Percentiles rank a stretch among this genome's conserved stretches.
These are phyloP conservation scores for Platysternon megacephalum DNA, from an alignment of 2,113 vertebrate species.

Conservation along the genomic window DNA sequence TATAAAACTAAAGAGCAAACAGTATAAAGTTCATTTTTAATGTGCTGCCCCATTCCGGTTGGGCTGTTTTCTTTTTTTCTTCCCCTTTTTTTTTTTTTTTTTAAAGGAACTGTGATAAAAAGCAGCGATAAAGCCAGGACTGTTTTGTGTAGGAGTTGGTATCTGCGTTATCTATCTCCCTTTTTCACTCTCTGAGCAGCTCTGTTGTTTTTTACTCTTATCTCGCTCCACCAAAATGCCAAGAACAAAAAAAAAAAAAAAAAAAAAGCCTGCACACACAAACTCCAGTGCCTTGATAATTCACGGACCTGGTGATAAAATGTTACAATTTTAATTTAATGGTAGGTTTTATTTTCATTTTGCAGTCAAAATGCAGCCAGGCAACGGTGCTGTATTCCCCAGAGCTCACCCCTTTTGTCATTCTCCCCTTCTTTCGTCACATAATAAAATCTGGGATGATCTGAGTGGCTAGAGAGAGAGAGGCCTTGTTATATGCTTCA, in stretches of 20 bases:
- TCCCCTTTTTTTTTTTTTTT: slow-evolving; percentile 33
- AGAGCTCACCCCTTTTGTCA: background rate
- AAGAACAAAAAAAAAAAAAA: slow-evolving; percentile 92
- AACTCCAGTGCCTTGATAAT: slow-evolving; percentile 81
- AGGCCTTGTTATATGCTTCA: background rate
- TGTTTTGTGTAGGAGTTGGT: slow-evolving; percentile 96
- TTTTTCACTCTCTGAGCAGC: slow-evolving; percentile 92
- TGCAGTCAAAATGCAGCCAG: slow-evolving; percentile 34
- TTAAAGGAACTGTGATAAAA: slow-evolving; percentile 90
- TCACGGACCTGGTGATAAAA: slow-evolving; percentile 86
- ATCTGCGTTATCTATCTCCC: slow-evolving; percentile 97
- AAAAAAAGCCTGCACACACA: slow-evolving; percentile 70
- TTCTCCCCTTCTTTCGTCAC: background rate
- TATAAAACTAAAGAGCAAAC: slow-evolving; percentile 80
- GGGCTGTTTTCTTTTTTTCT: slow-evolving; percentile 76
- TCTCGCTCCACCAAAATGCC: slow-evolving; percentile 96
- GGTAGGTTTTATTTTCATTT: slow-evolving; percentile 54
- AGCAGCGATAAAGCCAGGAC: slow-evolving; percentile 90
- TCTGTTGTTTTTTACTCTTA: slow-evolving; percentile 96
- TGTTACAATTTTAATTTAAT: slow-evolving; percentile 85
- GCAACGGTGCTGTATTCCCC: background rate
- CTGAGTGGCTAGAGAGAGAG: background rate
- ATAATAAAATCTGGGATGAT: background rate
- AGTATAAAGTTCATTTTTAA: slow-evolving; percentile 82
- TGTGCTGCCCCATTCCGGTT: slow-evolving; percentile 82